Conservation (phyloP, 2,113 vertebrate genomes). For the Sapajus apella region DNA sequence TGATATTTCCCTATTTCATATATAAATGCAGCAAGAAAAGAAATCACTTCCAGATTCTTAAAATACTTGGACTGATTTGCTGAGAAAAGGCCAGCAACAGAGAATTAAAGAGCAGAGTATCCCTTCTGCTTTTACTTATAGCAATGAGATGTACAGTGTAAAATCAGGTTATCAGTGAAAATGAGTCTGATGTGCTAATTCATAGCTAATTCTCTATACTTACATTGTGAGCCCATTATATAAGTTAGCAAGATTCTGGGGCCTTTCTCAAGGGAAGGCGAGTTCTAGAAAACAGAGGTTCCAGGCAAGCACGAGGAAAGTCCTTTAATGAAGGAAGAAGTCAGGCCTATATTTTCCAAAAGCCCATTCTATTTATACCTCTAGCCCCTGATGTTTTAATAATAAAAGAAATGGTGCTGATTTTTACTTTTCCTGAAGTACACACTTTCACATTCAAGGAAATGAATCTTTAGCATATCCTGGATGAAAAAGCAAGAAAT, state of each 20-base stretch:
- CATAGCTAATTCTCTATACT: constrained; percentile 26
- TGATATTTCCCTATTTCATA: neutral
- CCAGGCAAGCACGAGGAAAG: neutral
- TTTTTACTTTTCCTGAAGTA: neutral
- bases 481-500: constrained; percentile 15
- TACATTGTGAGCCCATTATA: constrained; percentile 56
- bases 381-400: neutral
- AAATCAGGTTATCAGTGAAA: constrained; percentile 74
- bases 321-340: constrained; percentile 35
- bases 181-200: constrained; percentile 74
- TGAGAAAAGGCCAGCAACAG: neutral
- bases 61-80: neutral
- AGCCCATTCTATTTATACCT: neutral
- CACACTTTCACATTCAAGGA: neutral
- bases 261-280: constrained; percentile 64
- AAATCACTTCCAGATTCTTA: neutral
- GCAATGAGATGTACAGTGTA: neutral
- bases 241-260: constrained; percentile 72
- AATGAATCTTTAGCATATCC: neutral
- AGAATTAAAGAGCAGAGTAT: neutral
- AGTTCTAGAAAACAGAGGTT: constrained; percentile 67
- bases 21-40: constrained; percentile 10
- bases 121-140: neutral
- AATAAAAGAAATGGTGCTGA: neutral
- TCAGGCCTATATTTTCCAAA: neutral